Base-by-base conservation (phyloP, 1,140 invertebrate genomes). In the Drosophila funebris region DNA sequence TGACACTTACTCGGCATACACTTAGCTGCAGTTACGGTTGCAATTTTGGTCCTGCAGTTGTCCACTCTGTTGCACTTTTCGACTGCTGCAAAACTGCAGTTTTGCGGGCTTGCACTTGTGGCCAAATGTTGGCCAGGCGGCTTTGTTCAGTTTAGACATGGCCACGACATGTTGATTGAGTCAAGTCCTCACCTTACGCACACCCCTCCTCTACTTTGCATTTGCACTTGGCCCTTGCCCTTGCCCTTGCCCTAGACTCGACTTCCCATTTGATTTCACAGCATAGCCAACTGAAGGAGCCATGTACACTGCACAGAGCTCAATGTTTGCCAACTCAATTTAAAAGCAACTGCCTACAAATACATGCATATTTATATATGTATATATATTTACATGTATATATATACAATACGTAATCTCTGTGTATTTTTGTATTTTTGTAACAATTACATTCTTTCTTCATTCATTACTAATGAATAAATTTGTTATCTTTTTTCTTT, bases 131-230 rank as follows among this genome's bases (percentile, higher is more conserved):
- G 82, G 82, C 74, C 78, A 85, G 76, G 39, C 64, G 82, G 82
- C 82, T 85, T 85, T 76, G 66, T 62, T 72, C 78, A 61, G 58
- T 57, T 64, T 50, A 78, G 81, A 80, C 81, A 77, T 60, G 76
- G 76, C 78, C 82, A 85, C 81, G 82, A 85, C 82, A 85, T 81
- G 82, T 87, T 85, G 82, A 85, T 85, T 82, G 83, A 81, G 82
- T 73, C 73, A 53, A 57, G 56, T 33, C 2, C 7, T 29, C 20
- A 11, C 37, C 60, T 31, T 13, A 0, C 31, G 4, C 22, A 22
- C 18, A 7, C 16, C 9, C 31, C 63, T 16, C 13, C 8, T 37
- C 64, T 36, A 61, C 48, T n/a, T 6, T 36, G n/a, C n/a, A n/a
- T n/a, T n/a, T n/a, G n/a, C n/a, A n/a, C n/a, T n/a, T n/a, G n/a